phyloP scores from a whole-genome alignment of 2,797 vertebrate genomes.

The Channa striata region DNA sequence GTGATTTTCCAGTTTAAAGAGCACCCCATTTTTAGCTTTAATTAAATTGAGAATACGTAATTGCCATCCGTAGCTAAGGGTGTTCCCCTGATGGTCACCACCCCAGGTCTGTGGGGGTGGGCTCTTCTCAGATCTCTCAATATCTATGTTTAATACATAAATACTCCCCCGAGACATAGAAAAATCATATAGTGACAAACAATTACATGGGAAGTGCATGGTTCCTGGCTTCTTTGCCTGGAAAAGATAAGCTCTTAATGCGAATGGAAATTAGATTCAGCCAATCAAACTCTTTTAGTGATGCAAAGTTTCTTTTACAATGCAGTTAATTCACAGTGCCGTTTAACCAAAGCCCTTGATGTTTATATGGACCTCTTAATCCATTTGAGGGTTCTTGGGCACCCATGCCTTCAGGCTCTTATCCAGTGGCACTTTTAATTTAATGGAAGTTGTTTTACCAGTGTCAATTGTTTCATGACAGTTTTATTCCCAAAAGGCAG shows the following conservation, averaged over 20 bases:
- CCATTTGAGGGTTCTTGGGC: conserved; percentile 58
- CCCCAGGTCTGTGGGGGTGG: conserved; percentile 24
- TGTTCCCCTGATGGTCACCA: conserved; percentile 54
- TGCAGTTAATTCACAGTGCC: conserved; percentile 49
- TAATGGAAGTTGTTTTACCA: conserved; percentile 61
- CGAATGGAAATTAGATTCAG: conserved; percentile 31
- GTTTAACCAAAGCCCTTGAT: conserved; percentile 46
- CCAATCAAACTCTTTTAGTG: conserved; percentile 42
- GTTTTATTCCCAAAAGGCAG: conserved; percentile 24
- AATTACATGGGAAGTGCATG: conserved; percentile 7
- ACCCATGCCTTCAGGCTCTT: conserved; percentile 59
- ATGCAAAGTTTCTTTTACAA: conserved; percentile 38
- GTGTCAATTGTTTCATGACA: conserved; percentile 29
- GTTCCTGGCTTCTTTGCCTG: background rate
- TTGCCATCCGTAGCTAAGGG: conserved; percentile 68
- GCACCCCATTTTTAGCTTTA: conserved; percentile 58
- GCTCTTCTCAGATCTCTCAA: conserved; percentile 41
- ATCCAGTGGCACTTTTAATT: conserved; percentile 68
- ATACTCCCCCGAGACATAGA: conserved; percentile 25
- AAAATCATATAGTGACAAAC: conserved; percentile 36
- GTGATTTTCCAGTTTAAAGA: conserved; percentile 51
- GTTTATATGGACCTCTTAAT: conserved; percentile 56
- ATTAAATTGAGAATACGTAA: conserved; percentile 69
- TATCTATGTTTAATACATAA: conserved; percentile 38
- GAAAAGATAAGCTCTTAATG: conserved; percentile 17